Percentiles rank a stretch among this genome's conserved stretches.
Evolutionary conservation across 2,113 vertebrate genomes (phyloP).

Genomic region (Oncorhynchus gorbuscha): DNA sequence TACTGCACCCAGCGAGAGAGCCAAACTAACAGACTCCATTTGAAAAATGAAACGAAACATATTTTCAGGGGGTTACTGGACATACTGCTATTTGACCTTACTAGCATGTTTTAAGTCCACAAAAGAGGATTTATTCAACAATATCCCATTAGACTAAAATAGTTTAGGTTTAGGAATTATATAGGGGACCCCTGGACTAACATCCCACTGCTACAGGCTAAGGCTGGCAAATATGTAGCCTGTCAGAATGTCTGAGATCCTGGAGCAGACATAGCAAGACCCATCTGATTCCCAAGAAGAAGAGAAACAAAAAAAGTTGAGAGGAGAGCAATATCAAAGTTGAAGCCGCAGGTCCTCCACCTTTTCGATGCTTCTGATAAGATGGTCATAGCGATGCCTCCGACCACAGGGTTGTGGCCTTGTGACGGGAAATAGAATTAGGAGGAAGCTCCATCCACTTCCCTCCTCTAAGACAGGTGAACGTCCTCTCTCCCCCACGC

Average conservation of each 20-base stretch:
- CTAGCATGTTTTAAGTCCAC: slow-evolving; percentile 49
- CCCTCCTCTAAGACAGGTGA: slow-evolving; percentile 41
- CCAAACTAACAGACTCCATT: slow-evolving; percentile 18
- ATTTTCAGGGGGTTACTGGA: slow-evolving; percentile 25
- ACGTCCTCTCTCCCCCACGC: slow-evolving; percentile 18
- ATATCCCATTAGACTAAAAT: slow-evolving; percentile 36
- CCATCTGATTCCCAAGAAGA: not conserved
- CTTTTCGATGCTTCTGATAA: slow-evolving; percentile 8
- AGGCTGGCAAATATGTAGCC: slow-evolving; percentile 41
- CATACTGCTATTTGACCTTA: slow-evolving; percentile 32
- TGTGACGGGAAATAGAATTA: slow-evolving; percentile 48
- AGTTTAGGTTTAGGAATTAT: slow-evolving; percentile 33
- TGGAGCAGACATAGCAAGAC: too few species aligned
- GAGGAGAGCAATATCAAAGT: not conserved
- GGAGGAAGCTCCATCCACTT: slow-evolving; percentile 19
- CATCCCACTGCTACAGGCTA: slow-evolving; percentile 20
- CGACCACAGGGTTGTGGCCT: slow-evolving; percentile 14
- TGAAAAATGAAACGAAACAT: not conserved
- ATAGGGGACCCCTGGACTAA: slow-evolving; percentile 14
- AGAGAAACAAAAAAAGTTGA: not conserved
- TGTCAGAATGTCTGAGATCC: slow-evolving; percentile 34
- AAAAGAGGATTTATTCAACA: slow-evolving; percentile 52
- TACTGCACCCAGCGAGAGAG: slow-evolving; percentile 19
- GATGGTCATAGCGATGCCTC: slow-evolving; percentile 48
- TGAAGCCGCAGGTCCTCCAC: not conserved